These are phyloP conservation scores for Cromileptes altivelis DNA, from an alignment of 2,113 vertebrate species.

Conservation along the genomic window DNA sequence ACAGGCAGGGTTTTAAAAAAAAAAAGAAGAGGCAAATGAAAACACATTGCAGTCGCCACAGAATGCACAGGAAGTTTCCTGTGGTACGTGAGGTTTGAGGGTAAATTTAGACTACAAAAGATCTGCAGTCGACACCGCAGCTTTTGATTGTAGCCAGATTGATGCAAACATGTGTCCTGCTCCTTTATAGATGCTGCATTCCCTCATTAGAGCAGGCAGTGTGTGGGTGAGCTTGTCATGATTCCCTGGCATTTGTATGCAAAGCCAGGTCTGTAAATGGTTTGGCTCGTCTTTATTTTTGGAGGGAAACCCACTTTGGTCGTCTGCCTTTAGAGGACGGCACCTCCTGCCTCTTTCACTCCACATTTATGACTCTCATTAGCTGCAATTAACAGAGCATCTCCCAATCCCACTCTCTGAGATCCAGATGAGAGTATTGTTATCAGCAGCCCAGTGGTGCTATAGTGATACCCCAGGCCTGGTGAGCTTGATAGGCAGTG, in stretches of 20 bases:
- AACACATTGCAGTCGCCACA: slow-evolving; percentile 22
- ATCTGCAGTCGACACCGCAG: background rate
- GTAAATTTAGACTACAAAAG: slow-evolving; percentile 66
- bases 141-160: slow-evolving; percentile 56
- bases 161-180: slow-evolving; percentile 15
- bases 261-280: slow-evolving; percentile 36
- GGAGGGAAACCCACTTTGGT: slow-evolving; percentile 64
- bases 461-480: slow-evolving; percentile 27
- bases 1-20: background rate
- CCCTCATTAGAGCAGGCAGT: slow-evolving; percentile 26
- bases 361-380: slow-evolving; percentile 70
- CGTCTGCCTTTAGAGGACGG: slow-evolving; percentile 5
- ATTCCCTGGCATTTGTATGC: slow-evolving; percentile 31
- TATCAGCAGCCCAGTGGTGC: slow-evolving; percentile 48
- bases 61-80: slow-evolving; percentile 69
- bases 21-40: slow-evolving; percentile 6
- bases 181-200: slow-evolving; percentile 16
- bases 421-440: slow-evolving; percentile 62
- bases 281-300: slow-evolving; percentile 41
- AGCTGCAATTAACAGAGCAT: slow-evolving; percentile 55
- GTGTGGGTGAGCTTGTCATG: slow-evolving; percentile 27
- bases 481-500: slow-evolving; percentile 55
- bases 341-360: slow-evolving; percentile 53
- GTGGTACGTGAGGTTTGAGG: slow-evolving; percentile 57
- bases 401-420: slow-evolving; percentile 26